Evolutionary conservation across 2,797 vertebrate species (phyloP).

Genomic region (Spinus olivaceus): DNA sequence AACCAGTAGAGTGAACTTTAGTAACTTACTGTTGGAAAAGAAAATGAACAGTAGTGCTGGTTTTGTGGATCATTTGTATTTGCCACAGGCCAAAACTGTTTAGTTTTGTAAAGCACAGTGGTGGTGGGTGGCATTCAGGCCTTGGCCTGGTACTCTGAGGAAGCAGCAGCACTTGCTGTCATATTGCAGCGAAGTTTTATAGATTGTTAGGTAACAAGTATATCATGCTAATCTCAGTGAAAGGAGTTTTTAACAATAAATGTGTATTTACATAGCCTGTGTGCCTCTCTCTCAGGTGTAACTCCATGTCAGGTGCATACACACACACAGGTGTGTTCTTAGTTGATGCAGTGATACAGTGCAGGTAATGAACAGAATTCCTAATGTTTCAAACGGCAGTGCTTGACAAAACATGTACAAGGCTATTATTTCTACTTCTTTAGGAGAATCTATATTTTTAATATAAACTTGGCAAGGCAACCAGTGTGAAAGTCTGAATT

Average conservation of each 20-base stretch:
- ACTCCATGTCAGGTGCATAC: background rate
- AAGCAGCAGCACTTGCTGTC: background rate
- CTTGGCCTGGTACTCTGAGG: background rate
- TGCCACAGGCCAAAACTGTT: background rate
- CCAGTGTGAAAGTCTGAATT: background rate
- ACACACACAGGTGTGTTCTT: background rate
- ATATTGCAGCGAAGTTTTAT: background rate
- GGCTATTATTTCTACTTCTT: background rate
- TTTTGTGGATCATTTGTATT: background rate
- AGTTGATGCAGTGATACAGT: background rate
- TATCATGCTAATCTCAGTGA: background rate
- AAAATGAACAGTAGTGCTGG: background rate
- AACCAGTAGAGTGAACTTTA: background rate
- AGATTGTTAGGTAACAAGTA: background rate
- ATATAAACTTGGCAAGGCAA: background rate
- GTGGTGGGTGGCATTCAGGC: background rate
- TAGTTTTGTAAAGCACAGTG: background rate
- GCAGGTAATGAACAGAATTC: background rate
- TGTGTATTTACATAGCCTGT: background rate
- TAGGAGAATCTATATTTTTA: background rate
- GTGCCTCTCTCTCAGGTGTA: background rate
- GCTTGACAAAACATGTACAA: background rate
- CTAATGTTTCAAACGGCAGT: background rate
- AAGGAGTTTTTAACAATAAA: background rate
- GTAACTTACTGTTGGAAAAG: background rate